Evolutionary conservation across 2,113 vertebrate species (phyloP).

Genomic region (Podiceps cristatus): DNA sequence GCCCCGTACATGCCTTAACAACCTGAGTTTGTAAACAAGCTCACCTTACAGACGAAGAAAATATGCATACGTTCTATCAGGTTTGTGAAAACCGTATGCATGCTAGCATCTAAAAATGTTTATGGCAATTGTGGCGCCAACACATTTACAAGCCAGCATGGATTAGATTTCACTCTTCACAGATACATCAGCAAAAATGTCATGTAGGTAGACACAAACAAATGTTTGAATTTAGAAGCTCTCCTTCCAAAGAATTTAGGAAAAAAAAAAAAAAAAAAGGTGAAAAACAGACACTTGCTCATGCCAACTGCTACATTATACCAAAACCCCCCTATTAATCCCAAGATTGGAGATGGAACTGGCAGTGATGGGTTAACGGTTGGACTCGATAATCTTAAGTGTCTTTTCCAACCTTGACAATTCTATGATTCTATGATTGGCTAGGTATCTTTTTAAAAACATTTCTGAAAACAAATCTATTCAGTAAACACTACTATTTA

Average conservation of each 20-base stretch:
- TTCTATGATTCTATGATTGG: too few relatives aligned
- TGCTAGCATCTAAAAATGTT: not conserved
- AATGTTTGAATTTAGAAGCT: not conserved
- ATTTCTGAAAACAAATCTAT: not conserved
- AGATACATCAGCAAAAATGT: not conserved
- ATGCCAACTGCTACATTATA: not conserved
- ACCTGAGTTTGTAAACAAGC: not conserved
- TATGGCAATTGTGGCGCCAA: not conserved
- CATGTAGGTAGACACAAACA: not conserved
- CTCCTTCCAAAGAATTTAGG: not conserved
- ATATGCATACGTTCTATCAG: not conserved
- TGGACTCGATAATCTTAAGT: too few relatives aligned
- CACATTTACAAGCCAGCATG: not conserved
- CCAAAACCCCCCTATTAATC: not conserved
- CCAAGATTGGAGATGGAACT: too few relatives aligned
- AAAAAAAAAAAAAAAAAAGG: not conserved
- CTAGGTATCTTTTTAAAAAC: not conserved
- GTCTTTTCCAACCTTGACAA: too few relatives aligned
- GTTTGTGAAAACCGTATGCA: not conserved
- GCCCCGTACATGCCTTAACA: not conserved
- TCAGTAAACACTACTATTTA: not conserved
- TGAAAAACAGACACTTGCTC: not conserved
- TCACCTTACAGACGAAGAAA: not conserved
- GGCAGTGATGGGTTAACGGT: too few relatives aligned
- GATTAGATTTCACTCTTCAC: not conserved